Evolutionary conservation across 2,888 invertebrate species (phyloP), one percentile per base, ranked within the genome.

Genomic region (Melikaiella ostensackeni): DNA sequence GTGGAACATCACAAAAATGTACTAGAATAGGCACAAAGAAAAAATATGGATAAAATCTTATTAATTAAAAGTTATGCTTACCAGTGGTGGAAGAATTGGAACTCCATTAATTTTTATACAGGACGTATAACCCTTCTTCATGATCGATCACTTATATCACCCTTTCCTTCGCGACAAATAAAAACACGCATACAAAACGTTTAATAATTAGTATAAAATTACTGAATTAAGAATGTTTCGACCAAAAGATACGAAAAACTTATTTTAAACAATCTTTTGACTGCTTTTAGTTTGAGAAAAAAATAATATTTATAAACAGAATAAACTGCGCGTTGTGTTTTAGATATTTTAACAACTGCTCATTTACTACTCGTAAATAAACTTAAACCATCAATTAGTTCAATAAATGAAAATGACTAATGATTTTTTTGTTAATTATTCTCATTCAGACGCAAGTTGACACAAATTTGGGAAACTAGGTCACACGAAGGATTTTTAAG

Each of bases 71-170:
- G n/a, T 21, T 21, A 38, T 81, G 93, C 93, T 93, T 92, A 96
- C 96, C 92, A 96, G 91, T 66, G 96, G 96, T 75, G 96, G 96
- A 80, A 96, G 93, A 82, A 96, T 94, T 27, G 96, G 95, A 74
- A 94, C 92, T 77, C 96, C 96, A 91, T 95, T 94, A 83, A 96
- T 93, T 93, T 94, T 95, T 89, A 96, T 95, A 85, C 94, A 95
- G 64, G 96, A 96, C 76, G 93, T 91, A 87, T 94, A 95, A 24
- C 24, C 24, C 13, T 57, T 57, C 24, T 21, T 24, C 57, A 57
- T 57, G 50, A 5, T 50, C 8, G 50, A 50, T n/a, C 8, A 50
- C n/a, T n/a, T 50, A 19, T n/a, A 50, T 50, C 50, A n/a, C n/a
- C 8, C 50, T 50, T 50, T n/a, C 50, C n/a, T 50, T n/a, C 6